phyloP scores from a whole-genome alignment of 2,113 vertebrate genomes.

The Poeciliopsis occidentalis region DNA sequence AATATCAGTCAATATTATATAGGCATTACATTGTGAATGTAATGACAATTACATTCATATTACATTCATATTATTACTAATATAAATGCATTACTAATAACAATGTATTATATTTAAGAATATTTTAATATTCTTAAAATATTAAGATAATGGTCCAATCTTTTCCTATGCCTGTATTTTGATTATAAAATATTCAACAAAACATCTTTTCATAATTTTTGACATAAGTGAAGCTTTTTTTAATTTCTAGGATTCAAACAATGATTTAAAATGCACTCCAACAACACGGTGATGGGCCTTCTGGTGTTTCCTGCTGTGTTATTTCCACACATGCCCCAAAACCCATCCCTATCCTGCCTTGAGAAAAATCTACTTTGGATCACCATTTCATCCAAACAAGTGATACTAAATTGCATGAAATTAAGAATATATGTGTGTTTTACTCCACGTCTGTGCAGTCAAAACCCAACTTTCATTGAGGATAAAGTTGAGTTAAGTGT shows the following conservation, averaged over 20 bases:
- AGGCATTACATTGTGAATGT: no score
- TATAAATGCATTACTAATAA: no score
- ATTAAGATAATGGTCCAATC: no score
- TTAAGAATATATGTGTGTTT: neutral
- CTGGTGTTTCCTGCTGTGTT: neutral
- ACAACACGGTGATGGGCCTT: neutral
- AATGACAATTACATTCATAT: no score
- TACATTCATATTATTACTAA: no score
- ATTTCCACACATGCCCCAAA: neutral
- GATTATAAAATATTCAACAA: no score
- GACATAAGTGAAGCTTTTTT: neutral
- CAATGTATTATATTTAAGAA: no score
- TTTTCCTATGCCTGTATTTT: no score
- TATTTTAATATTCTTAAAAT: no score
- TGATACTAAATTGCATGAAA: neutral
- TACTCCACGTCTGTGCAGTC: neutral
- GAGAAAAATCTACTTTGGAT: neutral
- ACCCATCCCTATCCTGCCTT: neutral
- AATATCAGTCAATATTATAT: no score
- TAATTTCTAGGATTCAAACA: neutral
- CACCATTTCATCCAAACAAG: neutral
- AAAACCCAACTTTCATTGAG: neutral
- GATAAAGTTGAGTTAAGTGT: neutral
- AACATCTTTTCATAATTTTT: neutral
- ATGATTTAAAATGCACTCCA: neutral